Base-by-base conservation (phyloP, 2,888 invertebrate genomes). In the Cremastobaeus sp. region DNA sequence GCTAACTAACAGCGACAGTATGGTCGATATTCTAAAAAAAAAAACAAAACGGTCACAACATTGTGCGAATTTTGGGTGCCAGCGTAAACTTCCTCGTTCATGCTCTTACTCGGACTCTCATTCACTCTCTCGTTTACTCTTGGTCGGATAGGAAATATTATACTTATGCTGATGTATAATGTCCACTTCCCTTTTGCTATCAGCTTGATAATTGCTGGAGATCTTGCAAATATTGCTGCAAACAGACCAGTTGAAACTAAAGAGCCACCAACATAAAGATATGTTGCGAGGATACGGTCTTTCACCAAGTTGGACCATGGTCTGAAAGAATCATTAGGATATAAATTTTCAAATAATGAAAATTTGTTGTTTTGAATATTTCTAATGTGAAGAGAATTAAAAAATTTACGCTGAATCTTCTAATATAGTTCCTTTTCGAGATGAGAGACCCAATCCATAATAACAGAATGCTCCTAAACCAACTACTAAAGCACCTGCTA, bases 241-340 rank as follows among this genome's bases (percentile, higher is more conserved):
- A 95, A 92, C 1, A 92, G 93, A 17, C 96, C 97, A 11, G 97
- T 97, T 14, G 96, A 82, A 0, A 90, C 89, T 18, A 99, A 89
- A 11, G 97, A 95, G 6, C 94, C 94, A 45, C 96, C 98, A 87
- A 99, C 96, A 87, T 99, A 99, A 79, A 92, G 89, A 88, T 99
- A 99, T 0, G 99, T 99, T 20, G 92, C 87, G 79, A 92, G 93
- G 78, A 99, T 94, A 60, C 99, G 91, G 41, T 96, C 93, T 84
- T 92, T 93, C 0, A 99, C 98, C 89, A 95, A 95, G 81, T 96
- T 90, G 1, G 99, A 97, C 99, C 99, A 99, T 69, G 96, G 87
- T 78, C 98, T 98, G 85, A 34, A 37, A 39, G 21, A 14, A 25
- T 25, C 8, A 25, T 25, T 17, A 54, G 35, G n/a, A 41, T 28